These are phyloP conservation scores for Phasia obesa DNA, from an alignment of 2,888 invertebrate genomes.

Conservation along the genomic window DNA sequence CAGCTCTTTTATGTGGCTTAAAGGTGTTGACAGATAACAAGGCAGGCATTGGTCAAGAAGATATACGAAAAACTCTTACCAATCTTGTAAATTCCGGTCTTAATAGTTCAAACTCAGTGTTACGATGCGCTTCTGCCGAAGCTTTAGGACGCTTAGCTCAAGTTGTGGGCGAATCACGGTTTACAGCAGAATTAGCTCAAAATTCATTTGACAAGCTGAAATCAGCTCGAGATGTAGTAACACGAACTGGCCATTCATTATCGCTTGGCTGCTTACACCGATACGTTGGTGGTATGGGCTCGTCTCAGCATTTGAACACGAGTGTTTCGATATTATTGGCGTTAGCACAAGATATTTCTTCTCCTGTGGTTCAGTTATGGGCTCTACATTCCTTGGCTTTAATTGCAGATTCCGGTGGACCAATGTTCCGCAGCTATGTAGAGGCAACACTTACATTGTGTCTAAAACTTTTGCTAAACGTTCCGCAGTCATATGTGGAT, in stretches of 20 bases:
- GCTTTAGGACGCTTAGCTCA: constrained; percentile 96
- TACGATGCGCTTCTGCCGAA: constrained; percentile 97
- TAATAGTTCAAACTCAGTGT: constrained; percentile 88
- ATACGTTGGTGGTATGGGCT: constrained; percentile 97
- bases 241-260: constrained; percentile 92
- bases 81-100: constrained; percentile 91
- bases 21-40: constrained; percentile 94
- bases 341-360: constrained; percentile 95
- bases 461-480: constrained; percentile 93
- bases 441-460: constrained; percentile 95
- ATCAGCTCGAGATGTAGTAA: constrained; percentile 93
- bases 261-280: constrained; percentile 98
- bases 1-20: constrained; percentile 94
- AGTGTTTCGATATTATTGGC: constrained; percentile 97
- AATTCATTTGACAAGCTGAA: constrained; percentile 94
- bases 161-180: constrained; percentile 92
- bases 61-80: constrained; percentile 92
- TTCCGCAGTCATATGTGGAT: constrained; percentile 95
- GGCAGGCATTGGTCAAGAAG: constrained; percentile 92
- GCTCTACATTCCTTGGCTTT: constrained; percentile 96
- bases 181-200: constrained; percentile 94
- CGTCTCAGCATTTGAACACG: constrained; percentile 95
- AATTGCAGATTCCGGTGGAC: constrained; percentile 98
- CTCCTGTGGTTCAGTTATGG: constrained; percentile 99
- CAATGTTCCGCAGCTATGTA: constrained; percentile 99